Conservation (phyloP, 2,888 invertebrate species). For the Amblyjoppa fuscipennis region DNA sequence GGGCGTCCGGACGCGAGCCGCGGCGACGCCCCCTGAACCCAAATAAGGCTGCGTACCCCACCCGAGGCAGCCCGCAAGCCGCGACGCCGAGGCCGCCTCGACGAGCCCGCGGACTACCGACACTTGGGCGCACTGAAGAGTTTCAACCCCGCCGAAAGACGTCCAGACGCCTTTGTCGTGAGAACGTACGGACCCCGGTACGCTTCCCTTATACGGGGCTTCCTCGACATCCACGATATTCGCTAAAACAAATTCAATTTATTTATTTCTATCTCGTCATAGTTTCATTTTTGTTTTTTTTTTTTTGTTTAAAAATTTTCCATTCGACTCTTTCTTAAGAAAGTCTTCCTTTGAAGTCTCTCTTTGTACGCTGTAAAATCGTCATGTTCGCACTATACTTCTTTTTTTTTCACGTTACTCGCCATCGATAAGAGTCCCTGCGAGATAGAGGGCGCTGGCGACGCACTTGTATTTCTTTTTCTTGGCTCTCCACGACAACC, state of each 20-base stretch:
- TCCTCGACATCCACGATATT: constrained; percentile 9
- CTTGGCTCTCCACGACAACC: background rate
- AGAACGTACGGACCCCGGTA: constrained; percentile 13
- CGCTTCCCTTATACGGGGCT: constrained; percentile 46
- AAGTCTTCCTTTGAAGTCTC: constrained; percentile 1
- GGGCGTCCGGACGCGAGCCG: constrained; percentile 73
- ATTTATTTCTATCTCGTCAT: background rate
- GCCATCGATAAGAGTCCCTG: background rate
- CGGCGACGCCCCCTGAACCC: constrained; percentile 81
- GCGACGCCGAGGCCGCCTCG: constrained; percentile 70
- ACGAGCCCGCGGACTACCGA: constrained; percentile 33
- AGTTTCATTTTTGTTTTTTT: background rate
- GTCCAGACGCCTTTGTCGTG: constrained; percentile 54
- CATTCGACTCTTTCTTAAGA: background rate
- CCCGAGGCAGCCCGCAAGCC: constrained; percentile 68
- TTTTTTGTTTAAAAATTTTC: background rate
- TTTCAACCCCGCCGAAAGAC: constrained; percentile 57
- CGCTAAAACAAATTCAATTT: background rate
- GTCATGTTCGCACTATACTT: background rate
- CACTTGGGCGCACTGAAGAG: constrained; percentile 50
- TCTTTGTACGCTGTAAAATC: background rate
- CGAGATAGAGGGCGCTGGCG: background rate
- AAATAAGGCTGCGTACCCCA: constrained; percentile 82
- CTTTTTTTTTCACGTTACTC: background rate
- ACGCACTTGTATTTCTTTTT: background rate